phyloP scores from a whole-genome alignment of 1,140 invertebrate species.

The Panagrolaimus sp. region DNA sequence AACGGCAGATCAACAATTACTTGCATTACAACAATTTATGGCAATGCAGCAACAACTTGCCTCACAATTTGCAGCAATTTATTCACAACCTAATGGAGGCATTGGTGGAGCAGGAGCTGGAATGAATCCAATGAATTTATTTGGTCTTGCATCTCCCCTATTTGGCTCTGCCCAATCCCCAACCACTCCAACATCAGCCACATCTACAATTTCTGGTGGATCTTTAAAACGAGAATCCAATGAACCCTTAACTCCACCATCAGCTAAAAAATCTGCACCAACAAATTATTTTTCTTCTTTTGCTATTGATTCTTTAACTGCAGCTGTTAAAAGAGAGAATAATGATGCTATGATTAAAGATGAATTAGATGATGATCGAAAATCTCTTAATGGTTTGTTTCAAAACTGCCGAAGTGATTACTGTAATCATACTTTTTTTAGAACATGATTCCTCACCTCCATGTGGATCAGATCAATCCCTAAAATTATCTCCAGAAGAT shows the following conservation, averaged over 20 bases:
- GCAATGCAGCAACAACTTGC: conserved; percentile 9
- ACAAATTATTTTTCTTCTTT: neutral
- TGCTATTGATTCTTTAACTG: conserved; percentile 1
- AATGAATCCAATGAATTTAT: neutral
- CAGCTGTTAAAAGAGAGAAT: neutral
- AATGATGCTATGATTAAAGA: neutral
- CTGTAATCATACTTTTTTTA: neutral
- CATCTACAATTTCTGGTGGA: neutral
- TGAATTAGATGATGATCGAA: conserved; percentile 4
- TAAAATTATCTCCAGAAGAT: neutral
- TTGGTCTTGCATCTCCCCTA: neutral
- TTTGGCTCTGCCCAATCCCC: too few species aligned
- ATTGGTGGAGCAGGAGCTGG: neutral
- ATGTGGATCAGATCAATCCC: neutral
- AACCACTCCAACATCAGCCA: neutral
- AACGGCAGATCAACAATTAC: neutral
- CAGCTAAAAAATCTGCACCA: neutral
- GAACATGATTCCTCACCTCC: neutral
- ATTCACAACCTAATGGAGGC: neutral
- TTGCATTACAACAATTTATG: neutral
- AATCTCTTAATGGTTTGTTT: conserved; percentile 10
- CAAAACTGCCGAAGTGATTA: neutral
- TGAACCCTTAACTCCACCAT: neutral
- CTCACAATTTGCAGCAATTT: neutral
- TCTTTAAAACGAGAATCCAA: neutral